Conservation (phyloP, 2,888 invertebrate genomes). For the Nymphalis urticae region DNA sequence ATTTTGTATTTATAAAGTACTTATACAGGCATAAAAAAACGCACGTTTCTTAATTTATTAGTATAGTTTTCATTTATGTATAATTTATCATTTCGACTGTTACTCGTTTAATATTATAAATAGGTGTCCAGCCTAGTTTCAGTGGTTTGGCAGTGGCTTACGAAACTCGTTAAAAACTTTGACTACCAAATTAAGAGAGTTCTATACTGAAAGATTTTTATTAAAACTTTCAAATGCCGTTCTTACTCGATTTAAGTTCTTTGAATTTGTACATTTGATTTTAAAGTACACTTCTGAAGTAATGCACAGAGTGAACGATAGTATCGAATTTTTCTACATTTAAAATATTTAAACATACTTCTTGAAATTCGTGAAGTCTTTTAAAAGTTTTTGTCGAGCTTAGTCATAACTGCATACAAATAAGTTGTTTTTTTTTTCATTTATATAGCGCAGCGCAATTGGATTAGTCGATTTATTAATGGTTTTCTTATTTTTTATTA, state of each 20-base stretch:
- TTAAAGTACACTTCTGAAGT: constrained; percentile 20
- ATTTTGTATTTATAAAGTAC: too few relatives aligned
- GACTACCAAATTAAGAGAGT: constrained; percentile 36
- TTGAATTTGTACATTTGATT: constrained; percentile 30
- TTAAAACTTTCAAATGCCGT: constrained; percentile 31
- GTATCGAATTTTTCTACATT: neutral
- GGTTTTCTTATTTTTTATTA: too few relatives aligned
- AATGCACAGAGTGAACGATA: constrained; percentile 8
- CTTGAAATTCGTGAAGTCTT: neutral
- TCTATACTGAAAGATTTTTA: constrained; percentile 38
- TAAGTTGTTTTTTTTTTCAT: too few relatives aligned
- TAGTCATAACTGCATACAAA: too few relatives aligned
- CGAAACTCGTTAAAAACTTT: constrained; percentile 35
- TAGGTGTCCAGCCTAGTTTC: constrained; percentile 32
- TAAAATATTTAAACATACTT: neutral
- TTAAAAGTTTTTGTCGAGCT: neutral
- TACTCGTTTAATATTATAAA: constrained; percentile 27
- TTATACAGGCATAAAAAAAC: too few relatives aligned
- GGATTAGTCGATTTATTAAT: too few relatives aligned
- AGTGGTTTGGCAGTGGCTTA: constrained; percentile 31
- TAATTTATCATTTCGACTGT: constrained; percentile 12
- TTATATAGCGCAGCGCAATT: too few relatives aligned
- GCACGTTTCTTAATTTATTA: too few relatives aligned
- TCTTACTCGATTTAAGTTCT: constrained; percentile 23
- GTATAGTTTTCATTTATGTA: neutral